Evolutionary conservation across 2,888 invertebrate genomes (phyloP), one percentile per base, ranked within the genome.

Genomic region (Cotesia congregata): DNA sequence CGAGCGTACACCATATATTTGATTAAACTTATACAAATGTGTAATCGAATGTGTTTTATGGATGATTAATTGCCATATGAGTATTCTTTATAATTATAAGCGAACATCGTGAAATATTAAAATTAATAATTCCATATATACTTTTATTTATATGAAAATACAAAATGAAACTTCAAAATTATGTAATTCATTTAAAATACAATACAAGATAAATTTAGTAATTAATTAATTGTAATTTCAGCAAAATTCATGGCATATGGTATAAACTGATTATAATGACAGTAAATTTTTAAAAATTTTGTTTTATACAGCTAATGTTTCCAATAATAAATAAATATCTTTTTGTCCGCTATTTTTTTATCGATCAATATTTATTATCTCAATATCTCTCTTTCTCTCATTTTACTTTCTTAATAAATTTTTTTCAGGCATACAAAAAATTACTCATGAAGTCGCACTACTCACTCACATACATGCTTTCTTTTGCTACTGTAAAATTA

Each of bases 251-350:
- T 67, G 74, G 67, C 74, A 74, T 74, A 39, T 74, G 67, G 67
- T 73, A 69, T 62, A 20, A 12, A 62, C 41, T 65, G 17, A 69
- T 74, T 67, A 64, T 64, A 69, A 64, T 9, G 60, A 74, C 74
- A 59, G 73, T 41, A 20, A 65, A 73, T 69, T 62, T 73, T 61
- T 59, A 70, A 68, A 62, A 76, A 65, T 64, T 61, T 74, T 41
- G 67, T 77, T 77, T 74, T 62, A 69, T 69, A 77, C 65, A 70
- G 64, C 50, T 59, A 70, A 70, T 40, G 60, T 67, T 84, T 83
- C 81, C 76, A 82, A 82, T 82, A 84, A 85, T 84, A 83, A 84
- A 84, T 82, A 81, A 82, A 80, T 79, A 83, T 80, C 79, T 82
- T 83, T 83, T 84, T 83, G 80, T 84, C 83, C 83, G 84, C 83